Percentiles rank a stretch among this genome's conserved stretches.
phyloP scores from a whole-genome alignment of 2,797 vertebrate species.

The Scolopax rusticola region DNA sequence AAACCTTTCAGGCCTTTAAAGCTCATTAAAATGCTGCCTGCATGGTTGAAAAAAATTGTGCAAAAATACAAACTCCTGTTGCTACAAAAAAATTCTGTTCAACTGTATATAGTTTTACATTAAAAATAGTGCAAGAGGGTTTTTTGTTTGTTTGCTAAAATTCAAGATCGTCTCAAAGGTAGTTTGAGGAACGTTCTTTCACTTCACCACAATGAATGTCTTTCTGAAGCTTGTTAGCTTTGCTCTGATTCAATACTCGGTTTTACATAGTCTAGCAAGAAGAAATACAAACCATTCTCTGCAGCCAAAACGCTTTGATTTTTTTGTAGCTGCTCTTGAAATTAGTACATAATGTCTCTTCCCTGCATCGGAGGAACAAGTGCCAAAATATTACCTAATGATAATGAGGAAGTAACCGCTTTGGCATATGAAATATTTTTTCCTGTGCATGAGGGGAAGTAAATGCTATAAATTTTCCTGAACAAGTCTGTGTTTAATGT shows the following conservation, averaged over 20 bases:
- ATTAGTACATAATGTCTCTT: slow-evolving; percentile 34
- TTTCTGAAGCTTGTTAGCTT: neutral
- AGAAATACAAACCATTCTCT: neutral
- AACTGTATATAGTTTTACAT: neutral
- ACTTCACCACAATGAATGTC: neutral
- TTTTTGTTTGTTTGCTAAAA: neutral
- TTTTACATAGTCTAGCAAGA: neutral
- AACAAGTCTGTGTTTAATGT: slow-evolving; percentile 46
- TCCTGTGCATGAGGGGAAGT: slow-evolving; percentile 59
- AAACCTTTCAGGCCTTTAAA: neutral
- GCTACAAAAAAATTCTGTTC: neutral
- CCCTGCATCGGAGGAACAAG: neutral
- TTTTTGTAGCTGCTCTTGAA: neutral
- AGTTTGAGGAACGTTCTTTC: neutral
- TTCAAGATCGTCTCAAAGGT: neutral
- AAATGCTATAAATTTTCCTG: slow-evolving; percentile 56
- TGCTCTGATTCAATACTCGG: neutral
- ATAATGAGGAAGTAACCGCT: slow-evolving; percentile 46
- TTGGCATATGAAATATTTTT: slow-evolving; percentile 61
- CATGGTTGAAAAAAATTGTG: neutral
- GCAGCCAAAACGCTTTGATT: neutral
- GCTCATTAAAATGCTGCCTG: neutral
- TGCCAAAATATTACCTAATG: slow-evolving; percentile 64
- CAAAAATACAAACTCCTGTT: neutral
- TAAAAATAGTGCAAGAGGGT: neutral